These are phyloP conservation scores for Peromyscus maniculatus DNA, from an alignment of 2,113 vertebrate genomes.

Conservation along the genomic window DNA sequence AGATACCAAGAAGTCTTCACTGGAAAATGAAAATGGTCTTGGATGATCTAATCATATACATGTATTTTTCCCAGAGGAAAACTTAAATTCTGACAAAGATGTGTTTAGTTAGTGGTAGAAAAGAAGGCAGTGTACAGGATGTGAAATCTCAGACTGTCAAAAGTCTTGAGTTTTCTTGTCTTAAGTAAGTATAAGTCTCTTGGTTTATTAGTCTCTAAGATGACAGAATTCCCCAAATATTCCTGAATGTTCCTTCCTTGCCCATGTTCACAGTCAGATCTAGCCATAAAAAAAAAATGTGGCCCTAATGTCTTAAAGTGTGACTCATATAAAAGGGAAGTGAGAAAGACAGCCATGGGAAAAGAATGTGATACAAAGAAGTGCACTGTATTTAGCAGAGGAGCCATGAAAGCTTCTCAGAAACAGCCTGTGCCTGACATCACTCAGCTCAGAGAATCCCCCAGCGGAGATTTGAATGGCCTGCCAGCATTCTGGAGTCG, in stretches of 20 bases:
- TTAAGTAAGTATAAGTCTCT: not conserved
- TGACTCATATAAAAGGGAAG: slow-evolving; percentile 57
- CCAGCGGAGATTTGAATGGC: not conserved
- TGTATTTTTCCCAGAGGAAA: not conserved
- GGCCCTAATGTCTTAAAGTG: not conserved
- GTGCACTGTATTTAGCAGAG: not conserved
- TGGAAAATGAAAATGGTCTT: slow-evolving; percentile 6
- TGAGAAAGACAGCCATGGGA: slow-evolving; percentile 50
- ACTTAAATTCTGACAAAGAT: not conserved
- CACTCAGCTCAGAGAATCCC: slow-evolving; percentile 23
- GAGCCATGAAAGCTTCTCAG: slow-evolving; percentile 35
- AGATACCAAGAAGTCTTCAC: not conserved
- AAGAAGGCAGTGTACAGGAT: not conserved
- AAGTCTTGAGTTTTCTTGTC: not conserved
- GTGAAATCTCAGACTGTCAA: not conserved
- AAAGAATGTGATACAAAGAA: slow-evolving; percentile 58
- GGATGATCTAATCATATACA: not conserved
- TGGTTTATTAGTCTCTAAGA: not conserved
- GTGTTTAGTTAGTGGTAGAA: not conserved
- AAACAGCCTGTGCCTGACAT: slow-evolving; percentile 25
- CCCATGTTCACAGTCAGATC: not conserved
- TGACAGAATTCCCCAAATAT: slow-evolving; percentile 47
- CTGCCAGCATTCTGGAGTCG: slow-evolving; percentile 36
- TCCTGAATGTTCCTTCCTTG: not conserved
- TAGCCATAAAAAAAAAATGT: not conserved